These are phyloP conservation scores for Turritopsis rubra DNA, from an alignment of 30 jellyfish, hydroid and myxozoan species.

Conservation along the genomic window DNA sequence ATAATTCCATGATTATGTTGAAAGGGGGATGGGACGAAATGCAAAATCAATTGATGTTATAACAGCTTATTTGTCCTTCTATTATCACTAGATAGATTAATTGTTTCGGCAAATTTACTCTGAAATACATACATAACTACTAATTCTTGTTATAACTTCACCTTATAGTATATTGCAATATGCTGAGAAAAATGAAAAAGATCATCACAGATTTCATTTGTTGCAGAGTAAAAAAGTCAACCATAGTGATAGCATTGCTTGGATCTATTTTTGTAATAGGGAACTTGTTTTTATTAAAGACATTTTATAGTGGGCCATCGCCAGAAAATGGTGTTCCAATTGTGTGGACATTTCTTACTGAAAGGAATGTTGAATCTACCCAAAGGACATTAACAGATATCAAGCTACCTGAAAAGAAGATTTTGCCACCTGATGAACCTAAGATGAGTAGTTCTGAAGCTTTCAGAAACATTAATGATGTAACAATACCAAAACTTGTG, in stretches of 20 bases:
- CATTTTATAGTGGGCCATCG: not conserved
- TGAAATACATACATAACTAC: no score
- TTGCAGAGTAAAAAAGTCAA: constrained; percentile 15
- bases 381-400: not conserved
- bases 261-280: constrained; percentile 1
- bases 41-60: no score
- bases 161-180: no score
- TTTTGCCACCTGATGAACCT: not conserved
- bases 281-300: not conserved
- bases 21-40: no score
- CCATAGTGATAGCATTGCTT: not conserved
- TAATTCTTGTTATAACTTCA: no score
- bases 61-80: no score
- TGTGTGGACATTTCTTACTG: not conserved
- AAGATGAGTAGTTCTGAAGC: not conserved
- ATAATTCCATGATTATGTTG: no score
- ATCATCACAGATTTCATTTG: not conserved
- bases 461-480: not conserved
- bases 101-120: no score
- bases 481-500: not conserved
- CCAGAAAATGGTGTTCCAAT: not conserved
- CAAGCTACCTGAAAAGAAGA: not conserved
- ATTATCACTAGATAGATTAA: no score
- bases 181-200: constrained; percentile 19
- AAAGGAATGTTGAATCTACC: not conserved